Base-by-base conservation (phyloP, 2,113 vertebrate species). In the Heterotis niloticus region DNA sequence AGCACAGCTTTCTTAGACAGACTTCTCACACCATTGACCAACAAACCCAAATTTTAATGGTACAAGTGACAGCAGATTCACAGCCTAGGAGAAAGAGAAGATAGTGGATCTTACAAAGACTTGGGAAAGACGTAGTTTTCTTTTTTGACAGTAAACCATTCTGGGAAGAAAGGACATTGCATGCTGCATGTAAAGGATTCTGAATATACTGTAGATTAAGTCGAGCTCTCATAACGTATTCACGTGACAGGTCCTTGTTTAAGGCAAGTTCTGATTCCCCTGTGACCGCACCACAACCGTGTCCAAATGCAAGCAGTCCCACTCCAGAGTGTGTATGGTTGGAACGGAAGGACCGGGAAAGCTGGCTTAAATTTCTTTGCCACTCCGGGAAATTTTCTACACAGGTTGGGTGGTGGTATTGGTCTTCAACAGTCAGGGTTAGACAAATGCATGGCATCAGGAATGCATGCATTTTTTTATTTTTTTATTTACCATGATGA, bases 21-120 rank as follows among this genome's bases (percentile, higher is more conserved):
- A 16, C 70, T 74, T 74, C 71, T 65, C 5, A 65, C n/a, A 20
- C 64, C 67, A 79, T 56, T 77, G n/a, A 26, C 64, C 75, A 85
- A 74, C 82, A 78, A 84, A 76, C 24, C 54, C 56, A 79, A 59
- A 75, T 75, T 78, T 44, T 79, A 26, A 0, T 76, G 57, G 72
- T 52, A 74, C 54, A 74, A 59, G 51, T 74, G n/a, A 74, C 72
- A 74, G 57, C 23, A 59, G 52, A 28, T 24, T 57, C 57, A 74
- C 34, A 44, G 52, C 54, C 26, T 74, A 54, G 68, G 68, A 72
- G 26, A 71, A 72, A n/a, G 52, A n/a, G 69, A 72, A 54, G 57
- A 59, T 74, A 14, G 57, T 74, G 52, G 26, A 16, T 28, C 72
- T 59, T 59, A 51, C 56, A 28, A 59, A 57, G 26, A 52, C 24